phyloP scores from a whole-genome alignment of 2,888 invertebrate genomes.

The Phorcus lineatus region DNA sequence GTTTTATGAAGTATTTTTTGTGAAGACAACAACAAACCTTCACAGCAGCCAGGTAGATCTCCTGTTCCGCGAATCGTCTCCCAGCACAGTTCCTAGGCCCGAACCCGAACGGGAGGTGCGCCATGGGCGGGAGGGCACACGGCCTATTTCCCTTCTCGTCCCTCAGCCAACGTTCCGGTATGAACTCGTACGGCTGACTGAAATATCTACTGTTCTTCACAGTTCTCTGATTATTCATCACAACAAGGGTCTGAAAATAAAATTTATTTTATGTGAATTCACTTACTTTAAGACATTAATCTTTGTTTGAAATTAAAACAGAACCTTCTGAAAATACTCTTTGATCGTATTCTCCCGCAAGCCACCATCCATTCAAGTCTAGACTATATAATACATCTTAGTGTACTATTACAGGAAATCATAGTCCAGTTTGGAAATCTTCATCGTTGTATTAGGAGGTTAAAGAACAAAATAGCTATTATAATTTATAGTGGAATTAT shows the following conservation, averaged over 20 bases:
- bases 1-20: too few species aligned
- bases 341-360: too few species aligned
- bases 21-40: constrained; percentile 48
- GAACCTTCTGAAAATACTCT: too few species aligned
- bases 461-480: too few species aligned
- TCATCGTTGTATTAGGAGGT: too few species aligned
- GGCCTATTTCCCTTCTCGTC: constrained; percentile 25
- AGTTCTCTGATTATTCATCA: constrained; percentile 37
- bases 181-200: constrained; percentile 43
- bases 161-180: constrained; percentile 60
- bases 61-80: constrained; percentile 74
- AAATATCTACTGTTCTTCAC: constrained; percentile 39
- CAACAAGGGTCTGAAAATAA: constrained; percentile 36
- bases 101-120: constrained; percentile 59
- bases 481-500: too few species aligned
- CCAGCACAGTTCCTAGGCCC: constrained; percentile 71
- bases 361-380: too few species aligned
- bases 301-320: too few species aligned
- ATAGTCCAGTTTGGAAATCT: too few species aligned
- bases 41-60: constrained; percentile 71
- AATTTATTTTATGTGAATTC: not conserved
- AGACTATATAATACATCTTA: too few species aligned
- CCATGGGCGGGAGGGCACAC: constrained; percentile 42
- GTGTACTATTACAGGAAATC: too few species aligned
- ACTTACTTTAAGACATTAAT: not conserved